These are phyloP conservation scores for Cosmia trapezina DNA, from an alignment of 2,888 invertebrate genomes.

Conservation along the genomic window DNA sequence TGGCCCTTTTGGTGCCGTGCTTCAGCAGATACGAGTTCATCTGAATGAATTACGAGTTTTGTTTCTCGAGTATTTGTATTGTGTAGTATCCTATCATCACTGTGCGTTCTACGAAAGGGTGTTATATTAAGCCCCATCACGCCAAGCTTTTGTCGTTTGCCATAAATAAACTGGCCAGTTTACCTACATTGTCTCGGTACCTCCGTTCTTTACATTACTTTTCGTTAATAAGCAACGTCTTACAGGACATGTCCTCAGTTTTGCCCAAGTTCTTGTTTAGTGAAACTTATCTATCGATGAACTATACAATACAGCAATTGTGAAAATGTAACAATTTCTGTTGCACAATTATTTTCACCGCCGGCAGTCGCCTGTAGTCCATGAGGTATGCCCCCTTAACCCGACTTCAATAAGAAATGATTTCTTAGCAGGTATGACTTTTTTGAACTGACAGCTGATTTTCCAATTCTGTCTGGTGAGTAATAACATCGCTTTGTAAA, in stretches of 20 bases:
- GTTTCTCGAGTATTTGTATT: background rate
- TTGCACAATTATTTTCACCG: background rate
- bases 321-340: background rate
- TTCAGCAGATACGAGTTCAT: background rate
- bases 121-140: no score
- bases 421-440: background rate
- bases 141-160: background rate
- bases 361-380: background rate
- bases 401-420: background rate
- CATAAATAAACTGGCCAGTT: no score
- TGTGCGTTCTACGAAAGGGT: no score
- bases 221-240: background rate
- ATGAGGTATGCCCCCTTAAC: background rate
- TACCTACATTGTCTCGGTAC: background rate
- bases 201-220: background rate
- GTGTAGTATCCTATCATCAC: background rate
- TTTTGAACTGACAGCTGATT: no score
- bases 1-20: background rate
- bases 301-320: background rate
- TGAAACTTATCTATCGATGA: background rate
- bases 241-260: background rate
- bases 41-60: conserved; percentile 3
- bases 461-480: no score
- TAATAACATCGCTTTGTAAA: no score
- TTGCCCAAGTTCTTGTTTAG: background rate